A percentile compares a stretch with the other conserved stretches of the same genome.
phyloP scores from a whole-genome alignment of 2,888 invertebrate species.

The Hirtodrosophila cameraria region DNA sequence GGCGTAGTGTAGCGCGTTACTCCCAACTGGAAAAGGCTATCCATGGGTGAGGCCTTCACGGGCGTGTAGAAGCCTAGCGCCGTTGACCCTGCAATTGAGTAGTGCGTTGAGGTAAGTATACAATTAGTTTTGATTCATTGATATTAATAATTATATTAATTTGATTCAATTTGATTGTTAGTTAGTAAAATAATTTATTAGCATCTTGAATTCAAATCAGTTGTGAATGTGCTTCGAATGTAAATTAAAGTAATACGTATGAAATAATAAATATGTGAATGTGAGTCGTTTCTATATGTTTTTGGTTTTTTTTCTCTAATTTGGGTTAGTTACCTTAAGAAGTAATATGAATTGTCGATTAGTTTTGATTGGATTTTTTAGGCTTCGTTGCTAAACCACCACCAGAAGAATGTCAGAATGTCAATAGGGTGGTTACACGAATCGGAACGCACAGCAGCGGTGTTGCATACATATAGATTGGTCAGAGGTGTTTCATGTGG shows the following conservation, averaged over 20 bases:
- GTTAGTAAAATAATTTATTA: conserved; percentile 14
- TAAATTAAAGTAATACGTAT: conserved; percentile 25
- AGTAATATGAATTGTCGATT: conserved; percentile 77
- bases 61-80: conserved; percentile 93
- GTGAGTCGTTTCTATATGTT: conserved; percentile 4
- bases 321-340: conserved; percentile 77
- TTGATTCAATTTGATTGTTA: neutral
- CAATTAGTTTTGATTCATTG: conserved; percentile 1
- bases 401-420: conserved; percentile 7
- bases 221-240: conserved; percentile 14
- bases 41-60: conserved; percentile 87
- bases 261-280: conserved; percentile 12
- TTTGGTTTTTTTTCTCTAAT: conserved; percentile 25
- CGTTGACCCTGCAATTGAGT: conserved; percentile 85
- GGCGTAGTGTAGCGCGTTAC: conserved; percentile 86
- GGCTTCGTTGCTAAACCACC: conserved; percentile 60
- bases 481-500: conserved; percentile 17
- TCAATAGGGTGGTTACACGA: conserved; percentile 27
- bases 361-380: conserved; percentile 61
- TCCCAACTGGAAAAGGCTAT: conserved; percentile 90
- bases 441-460: conserved; percentile 33
- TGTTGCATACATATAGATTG: conserved; percentile 38
- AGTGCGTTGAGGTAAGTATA: too few species aligned
- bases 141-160: neutral
- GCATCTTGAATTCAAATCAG: neutral